Evolutionary conservation across 2,797 vertebrate genomes (phyloP).

Genomic region (Anolis apletophallus): DNA sequence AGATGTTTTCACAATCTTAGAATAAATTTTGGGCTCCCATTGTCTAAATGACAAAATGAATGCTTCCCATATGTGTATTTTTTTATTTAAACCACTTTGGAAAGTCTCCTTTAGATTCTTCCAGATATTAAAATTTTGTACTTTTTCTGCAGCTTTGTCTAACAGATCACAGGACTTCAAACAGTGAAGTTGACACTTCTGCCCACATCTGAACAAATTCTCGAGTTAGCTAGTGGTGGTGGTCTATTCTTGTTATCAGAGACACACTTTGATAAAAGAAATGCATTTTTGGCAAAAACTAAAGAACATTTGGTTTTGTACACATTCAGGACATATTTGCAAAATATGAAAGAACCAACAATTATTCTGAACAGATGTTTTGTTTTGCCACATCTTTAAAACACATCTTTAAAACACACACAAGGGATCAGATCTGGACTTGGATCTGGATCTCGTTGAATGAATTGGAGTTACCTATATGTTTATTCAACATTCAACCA

Average conservation of each 20-base stretch:
- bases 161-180: not conserved
- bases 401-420: not conserved
- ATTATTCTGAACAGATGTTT: not conserved
- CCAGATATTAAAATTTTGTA: conserved; percentile 36
- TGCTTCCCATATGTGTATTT: conserved; percentile 36
- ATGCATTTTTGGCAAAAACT: not conserved
- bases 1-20: conserved; percentile 26
- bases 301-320: not conserved
- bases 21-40: conserved; percentile 13
- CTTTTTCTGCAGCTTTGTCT: conserved; percentile 50
- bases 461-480: no score
- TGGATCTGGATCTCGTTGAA: no score
- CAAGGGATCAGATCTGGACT: no score
- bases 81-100: conserved; percentile 22
- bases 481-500: no score
- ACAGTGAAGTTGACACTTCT: conserved; percentile 18
- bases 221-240: conserved; percentile 21
- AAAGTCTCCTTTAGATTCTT: conserved; percentile 31
- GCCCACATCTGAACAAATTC: conserved; percentile 30
- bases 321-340: not conserved
- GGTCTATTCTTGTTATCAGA: not conserved
- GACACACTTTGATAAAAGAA: not conserved
- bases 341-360: not conserved
- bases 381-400: not conserved
- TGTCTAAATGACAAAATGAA: conserved; percentile 20